Evolutionary conservation across 1,140 invertebrate species (phyloP).

Genomic region (Mizuhopecten yessoensis): DNA sequence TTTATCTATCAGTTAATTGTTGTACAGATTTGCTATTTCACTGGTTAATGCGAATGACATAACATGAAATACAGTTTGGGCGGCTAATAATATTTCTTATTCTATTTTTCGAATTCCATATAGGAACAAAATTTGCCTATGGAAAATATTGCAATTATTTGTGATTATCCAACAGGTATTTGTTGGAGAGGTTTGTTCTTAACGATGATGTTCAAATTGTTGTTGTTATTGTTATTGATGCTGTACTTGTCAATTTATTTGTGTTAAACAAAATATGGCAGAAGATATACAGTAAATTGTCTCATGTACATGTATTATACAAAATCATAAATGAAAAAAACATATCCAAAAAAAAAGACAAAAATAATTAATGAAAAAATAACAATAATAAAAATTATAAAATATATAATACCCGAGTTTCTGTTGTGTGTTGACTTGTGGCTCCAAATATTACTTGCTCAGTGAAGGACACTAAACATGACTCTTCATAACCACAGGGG

Average conservation of each 20-base stretch:
- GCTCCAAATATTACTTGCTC: not conserved
- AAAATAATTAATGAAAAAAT: not conserved
- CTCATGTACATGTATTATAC: not conserved
- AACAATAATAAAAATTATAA: not conserved
- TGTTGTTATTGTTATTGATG: constrained; percentile 3
- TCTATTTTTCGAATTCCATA: not conserved
- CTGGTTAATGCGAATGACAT: not conserved
- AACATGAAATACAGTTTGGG: not conserved
- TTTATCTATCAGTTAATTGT: not conserved
- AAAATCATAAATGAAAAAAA: constrained; percentile 21
- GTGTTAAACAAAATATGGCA: not conserved
- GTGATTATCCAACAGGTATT: not conserved
- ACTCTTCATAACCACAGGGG: too few species aligned
- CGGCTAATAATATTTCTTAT: not conserved
- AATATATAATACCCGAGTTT: not conserved
- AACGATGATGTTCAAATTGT: not conserved
- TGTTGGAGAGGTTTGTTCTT: not conserved
- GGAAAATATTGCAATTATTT: not conserved
- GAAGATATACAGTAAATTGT: not conserved
- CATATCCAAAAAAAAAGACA: not conserved
- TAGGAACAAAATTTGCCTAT: not conserved
- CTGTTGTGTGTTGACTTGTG: not conserved
- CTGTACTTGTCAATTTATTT: constrained; percentile 9
- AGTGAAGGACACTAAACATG: not conserved
- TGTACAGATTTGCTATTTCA: constrained; percentile 13